A percentile compares a stretch with the other conserved stretches of the same genome.
Conservation (phyloP, 1,140 invertebrate species). For the Meloidogyne hapla region DNA sequence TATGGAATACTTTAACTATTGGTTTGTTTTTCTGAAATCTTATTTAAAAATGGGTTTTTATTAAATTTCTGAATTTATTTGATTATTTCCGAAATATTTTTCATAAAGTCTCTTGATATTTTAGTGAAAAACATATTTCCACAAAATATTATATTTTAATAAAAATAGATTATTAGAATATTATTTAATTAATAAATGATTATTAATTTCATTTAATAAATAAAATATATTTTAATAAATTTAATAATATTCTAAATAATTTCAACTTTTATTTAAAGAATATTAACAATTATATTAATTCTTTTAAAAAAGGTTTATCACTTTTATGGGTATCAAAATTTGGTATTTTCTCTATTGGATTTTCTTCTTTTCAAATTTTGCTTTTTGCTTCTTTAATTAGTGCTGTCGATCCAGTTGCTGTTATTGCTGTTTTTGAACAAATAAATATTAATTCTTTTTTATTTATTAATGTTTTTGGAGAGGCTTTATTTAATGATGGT, state of each 20-base stretch:
- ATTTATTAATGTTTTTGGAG: constrained; percentile 68
- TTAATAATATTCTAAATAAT: too few species aligned
- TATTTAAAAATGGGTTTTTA: background rate
- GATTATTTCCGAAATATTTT: background rate
- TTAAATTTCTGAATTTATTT: background rate
- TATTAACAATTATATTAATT: too few species aligned
- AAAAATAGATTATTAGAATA: too few species aligned
- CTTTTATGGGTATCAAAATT: constrained; percentile 44
- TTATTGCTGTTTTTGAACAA: constrained; percentile 62
- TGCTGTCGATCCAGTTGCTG: constrained; percentile 97
- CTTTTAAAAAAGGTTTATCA: constrained; percentile 46
- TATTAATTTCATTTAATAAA: too few species aligned
- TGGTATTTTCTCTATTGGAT: constrained; percentile 46
- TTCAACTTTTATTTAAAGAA: too few species aligned
- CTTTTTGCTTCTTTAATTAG: constrained; percentile 92
- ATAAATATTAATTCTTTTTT: constrained; percentile 86
- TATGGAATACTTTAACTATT: constrained; percentile 61
- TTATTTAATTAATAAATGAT: too few species aligned
- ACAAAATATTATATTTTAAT: too few species aligned
- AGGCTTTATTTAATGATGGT: constrained; percentile 47
- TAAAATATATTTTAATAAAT: too few species aligned
- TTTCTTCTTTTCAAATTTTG: constrained; percentile 76
- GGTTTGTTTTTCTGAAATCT: constrained; percentile 33
- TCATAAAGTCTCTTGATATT: too few species aligned
- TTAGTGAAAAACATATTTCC: too few species aligned